phyloP scores from a whole-genome alignment of 2,113 vertebrate genomes.

The Stercorarius parasiticus region DNA sequence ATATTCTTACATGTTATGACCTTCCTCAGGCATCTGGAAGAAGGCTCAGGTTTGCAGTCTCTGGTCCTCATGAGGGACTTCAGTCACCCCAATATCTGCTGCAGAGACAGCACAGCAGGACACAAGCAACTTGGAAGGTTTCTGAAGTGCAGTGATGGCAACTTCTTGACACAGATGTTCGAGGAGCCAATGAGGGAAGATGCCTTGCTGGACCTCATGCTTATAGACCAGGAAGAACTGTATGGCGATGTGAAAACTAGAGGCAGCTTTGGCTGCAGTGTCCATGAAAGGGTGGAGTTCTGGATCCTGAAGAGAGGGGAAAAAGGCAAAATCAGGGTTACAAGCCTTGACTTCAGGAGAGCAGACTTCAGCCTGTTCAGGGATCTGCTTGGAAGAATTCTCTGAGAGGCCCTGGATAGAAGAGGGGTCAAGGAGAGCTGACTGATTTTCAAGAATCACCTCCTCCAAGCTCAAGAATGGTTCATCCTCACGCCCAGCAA shows the following conservation, averaged over 20 bases:
- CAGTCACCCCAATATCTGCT: not conserved
- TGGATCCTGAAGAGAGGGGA: not conserved
- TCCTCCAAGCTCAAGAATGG: not conserved
- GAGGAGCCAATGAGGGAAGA: not conserved
- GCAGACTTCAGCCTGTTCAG: not conserved
- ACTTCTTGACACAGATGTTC: not conserved
- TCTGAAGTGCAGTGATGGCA: not conserved
- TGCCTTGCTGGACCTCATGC: not conserved
- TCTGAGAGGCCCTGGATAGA: not conserved
- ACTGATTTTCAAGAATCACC: not conserved
- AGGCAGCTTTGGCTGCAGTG: not conserved
- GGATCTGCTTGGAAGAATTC: not conserved
- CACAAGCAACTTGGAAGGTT: not conserved
- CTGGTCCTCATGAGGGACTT: not conserved
- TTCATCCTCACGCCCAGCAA: not conserved
- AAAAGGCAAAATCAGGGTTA: not conserved
- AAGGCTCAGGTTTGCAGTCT: not conserved
- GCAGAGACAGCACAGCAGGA: not conserved
- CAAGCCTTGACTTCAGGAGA: not conserved
- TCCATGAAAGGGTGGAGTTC: not conserved
- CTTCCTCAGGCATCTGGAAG: not conserved
- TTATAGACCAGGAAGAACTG: not conserved
- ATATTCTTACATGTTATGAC: not conserved
- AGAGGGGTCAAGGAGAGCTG: accelerated
- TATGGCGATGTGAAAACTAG: not conserved